Conservation (phyloP, 2,797 vertebrate species). For the Gymnopithys bicolor region DNA sequence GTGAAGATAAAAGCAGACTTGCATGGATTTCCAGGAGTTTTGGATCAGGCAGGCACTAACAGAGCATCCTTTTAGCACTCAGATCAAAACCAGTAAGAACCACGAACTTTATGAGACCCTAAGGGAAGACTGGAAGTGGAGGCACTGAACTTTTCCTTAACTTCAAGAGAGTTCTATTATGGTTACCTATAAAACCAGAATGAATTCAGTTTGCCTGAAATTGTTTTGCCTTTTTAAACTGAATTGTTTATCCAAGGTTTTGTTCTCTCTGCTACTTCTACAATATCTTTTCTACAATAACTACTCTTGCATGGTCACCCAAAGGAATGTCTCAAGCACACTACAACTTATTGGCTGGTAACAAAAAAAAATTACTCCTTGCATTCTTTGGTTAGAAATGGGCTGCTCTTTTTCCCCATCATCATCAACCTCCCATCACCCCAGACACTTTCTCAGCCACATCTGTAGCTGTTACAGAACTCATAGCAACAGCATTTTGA, state of each 20-base stretch:
- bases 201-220: not conserved
- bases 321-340: not conserved
- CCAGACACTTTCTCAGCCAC: not conserved
- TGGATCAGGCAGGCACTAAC: not conserved
- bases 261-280: not conserved
- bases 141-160: not conserved
- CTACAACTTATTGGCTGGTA: not conserved
- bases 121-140: not conserved
- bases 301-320: not conserved
- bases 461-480: not conserved
- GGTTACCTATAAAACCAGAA: not conserved
- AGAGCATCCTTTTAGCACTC: not conserved
- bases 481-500: not conserved
- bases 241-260: not conserved
- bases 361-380: not conserved
- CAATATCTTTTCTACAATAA: not conserved
- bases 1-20: not conserved
- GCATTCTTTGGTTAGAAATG: not conserved
- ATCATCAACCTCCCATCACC: not conserved
- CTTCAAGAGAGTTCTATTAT: not conserved
- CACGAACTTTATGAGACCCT: not conserved
- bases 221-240: not conserved
- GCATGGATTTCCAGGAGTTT: not conserved
- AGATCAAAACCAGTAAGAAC: not conserved
- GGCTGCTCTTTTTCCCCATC: not conserved